These are phyloP conservation scores for Rhagoletis pomonella DNA, from an alignment of 1,140 invertebrate species.

Conservation along the genomic window DNA sequence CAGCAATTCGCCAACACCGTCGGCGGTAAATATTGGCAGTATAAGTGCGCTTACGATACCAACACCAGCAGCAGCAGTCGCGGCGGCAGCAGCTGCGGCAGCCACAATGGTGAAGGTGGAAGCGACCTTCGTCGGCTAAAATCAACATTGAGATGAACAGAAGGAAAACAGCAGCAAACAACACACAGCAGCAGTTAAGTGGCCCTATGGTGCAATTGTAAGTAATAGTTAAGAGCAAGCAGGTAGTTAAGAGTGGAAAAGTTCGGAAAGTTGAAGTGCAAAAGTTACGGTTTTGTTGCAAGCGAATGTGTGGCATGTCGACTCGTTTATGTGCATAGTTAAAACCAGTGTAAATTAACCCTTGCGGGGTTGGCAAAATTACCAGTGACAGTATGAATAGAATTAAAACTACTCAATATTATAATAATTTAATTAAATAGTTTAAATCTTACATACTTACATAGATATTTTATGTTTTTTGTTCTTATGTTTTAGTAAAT, in stretches of 20 bases:
- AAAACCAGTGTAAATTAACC: slow-evolving; percentile 37
- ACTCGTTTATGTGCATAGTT: background rate
- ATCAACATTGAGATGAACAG: background rate
- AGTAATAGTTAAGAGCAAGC: slow-evolving; percentile 59
- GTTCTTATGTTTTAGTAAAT: slow-evolving; percentile 53
- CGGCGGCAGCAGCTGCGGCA: background rate
- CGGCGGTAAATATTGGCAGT: slow-evolving; percentile 26
- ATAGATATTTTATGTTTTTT: background rate
- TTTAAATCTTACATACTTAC: background rate
- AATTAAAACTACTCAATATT: slow-evolving; percentile 33
- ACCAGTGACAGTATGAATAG: slow-evolving; percentile 49
- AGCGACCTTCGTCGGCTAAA: slow-evolving; percentile 56
- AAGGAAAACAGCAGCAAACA: slow-evolving; percentile 19
- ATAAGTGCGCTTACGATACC: slow-evolving; percentile 52
- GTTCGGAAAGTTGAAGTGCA: slow-evolving; percentile 38
- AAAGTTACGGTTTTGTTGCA: slow-evolving; percentile 58
- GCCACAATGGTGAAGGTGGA: slow-evolving; percentile 56
- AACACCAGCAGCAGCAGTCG: slow-evolving; percentile 27
- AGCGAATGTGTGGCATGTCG: background rate
- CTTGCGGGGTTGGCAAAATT: background rate
- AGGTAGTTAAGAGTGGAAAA: slow-evolving; percentile 25
- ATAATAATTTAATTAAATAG: slow-evolving; percentile 27
- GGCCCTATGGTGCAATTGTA: slow-evolving; percentile 54
- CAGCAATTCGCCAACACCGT: slow-evolving; percentile 58
- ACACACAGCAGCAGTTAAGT: slow-evolving; percentile 56